Evolutionary conservation across 2,113 vertebrate genomes (phyloP), one percentile per base, ranked within the genome.

Genomic region (Euleptes europaea): DNA sequence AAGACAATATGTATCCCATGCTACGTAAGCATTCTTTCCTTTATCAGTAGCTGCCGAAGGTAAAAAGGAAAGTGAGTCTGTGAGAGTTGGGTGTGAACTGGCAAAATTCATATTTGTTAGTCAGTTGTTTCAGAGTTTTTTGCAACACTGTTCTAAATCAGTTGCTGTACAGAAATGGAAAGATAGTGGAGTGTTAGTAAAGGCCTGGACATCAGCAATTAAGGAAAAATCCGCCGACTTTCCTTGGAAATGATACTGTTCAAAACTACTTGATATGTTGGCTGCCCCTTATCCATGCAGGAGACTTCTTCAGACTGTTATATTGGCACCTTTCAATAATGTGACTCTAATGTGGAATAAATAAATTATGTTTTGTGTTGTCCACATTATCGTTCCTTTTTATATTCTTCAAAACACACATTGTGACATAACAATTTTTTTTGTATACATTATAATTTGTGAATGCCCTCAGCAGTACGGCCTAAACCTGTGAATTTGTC

Each of bases 401-500:
- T 10, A 38, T 2, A 21, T 77, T 63, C 35, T 73, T 73, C 44
- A 83, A 44, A 83, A 60, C 42, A 35, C 69, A 72, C 5, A 10
- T 26, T 44, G 28, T 26, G 54, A 42, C n/a, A 23, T 42, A 60
- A 7, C 9, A 66, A n/a, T n/a, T n/a, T 66, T 31, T 66, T 7
- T 51, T 28, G 6, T 74, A n/a, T 1, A 2, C 6, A 67, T 21
- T 15, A 21, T 21, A 2, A 28, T 38, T 63, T 33, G 14, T 35
- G 21, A 35, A 74, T 23, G 1, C 31, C 35, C 73, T 57, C 63
- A 60, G 2, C n/a, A 21, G 6, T 21, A 76, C 54, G 15, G 21
- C 63, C 77, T 40, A 83, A 78, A 88, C 67, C 28, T 33, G 75
- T 83, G 21, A 84, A 26, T 76, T 13, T 70, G 65, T 91, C 54